Base-by-base conservation (phyloP, 2,113 vertebrate species). In the Macaca mulatta region DNA sequence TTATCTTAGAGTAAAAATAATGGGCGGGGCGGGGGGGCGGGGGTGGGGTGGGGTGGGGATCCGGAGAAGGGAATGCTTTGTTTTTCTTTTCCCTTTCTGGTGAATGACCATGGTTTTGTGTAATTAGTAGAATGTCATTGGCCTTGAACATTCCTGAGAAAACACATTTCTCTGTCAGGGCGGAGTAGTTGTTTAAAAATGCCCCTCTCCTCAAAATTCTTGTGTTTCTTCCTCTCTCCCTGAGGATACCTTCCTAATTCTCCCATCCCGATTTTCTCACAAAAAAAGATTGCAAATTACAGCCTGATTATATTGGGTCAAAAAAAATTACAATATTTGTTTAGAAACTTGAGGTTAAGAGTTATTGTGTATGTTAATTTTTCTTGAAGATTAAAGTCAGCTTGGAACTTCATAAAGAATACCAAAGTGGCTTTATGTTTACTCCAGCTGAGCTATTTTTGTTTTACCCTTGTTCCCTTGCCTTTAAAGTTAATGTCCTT, bases 401-500 rank as follows among this genome's bases (percentile, higher is more conserved):
- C 23, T 83, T 94, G 86, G 72, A 78, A 55, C 43, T 48, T 97
- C 48, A 80, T 78, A 81, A 83, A 83, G 59, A 83, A 69, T 50
- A 83, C 50, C 48, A 22, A 45, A 50, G 40, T 69, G 30, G 95
- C 91, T 97, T 87, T 32, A 67, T 92, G 55, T 97, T 95, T 94
- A 86, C 27, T 95, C n/a, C 35, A 87, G 32, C 59, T 78, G 30
- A 96, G 75, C 69, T 86, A 8, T 52, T 96, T 93, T 97, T 83
- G 32, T 93, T 94, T 94, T 94, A 89, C 85, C 72, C 89, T 93
- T 89, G 48, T 94, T 25, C 92, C 89, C 55, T 86, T 82, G 38
- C 89, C 64, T 97, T 96, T 95, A 91, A 83, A 89, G n/a, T 91
- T 94, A 96, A 94, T 91, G 27, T 75, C 27, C 75, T 96, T 94